Percentiles rank a stretch among this genome's conserved stretches.
phyloP scores from a whole-genome alignment of 37 sponge, comb jelly and placozoan genomes.

The Crambe crambe region DNA sequence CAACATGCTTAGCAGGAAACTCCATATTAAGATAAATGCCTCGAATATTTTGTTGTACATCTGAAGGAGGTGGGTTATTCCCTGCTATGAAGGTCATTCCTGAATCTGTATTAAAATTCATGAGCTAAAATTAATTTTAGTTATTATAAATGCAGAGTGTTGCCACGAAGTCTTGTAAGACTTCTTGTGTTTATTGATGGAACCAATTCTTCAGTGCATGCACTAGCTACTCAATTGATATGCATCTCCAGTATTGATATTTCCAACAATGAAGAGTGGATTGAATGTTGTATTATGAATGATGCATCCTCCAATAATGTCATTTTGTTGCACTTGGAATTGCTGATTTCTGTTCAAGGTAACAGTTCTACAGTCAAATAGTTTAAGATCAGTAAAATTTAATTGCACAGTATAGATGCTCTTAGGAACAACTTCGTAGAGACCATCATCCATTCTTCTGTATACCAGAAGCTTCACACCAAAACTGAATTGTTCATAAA shows the following conservation, averaged over 20 bases:
- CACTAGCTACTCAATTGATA: neutral
- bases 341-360: neutral
- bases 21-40: too few relatives aligned
- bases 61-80: too few relatives aligned
- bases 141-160: neutral
- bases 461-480: neutral
- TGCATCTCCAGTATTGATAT: neutral
- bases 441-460: neutral
- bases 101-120: too few relatives aligned
- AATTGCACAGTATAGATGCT: neutral
- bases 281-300: neutral
- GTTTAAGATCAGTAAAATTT: neutral
- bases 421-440: neutral
- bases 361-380: neutral
- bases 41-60: too few relatives aligned
- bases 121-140: too few relatives aligned
- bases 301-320: conserved; percentile 10
- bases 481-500: too few relatives aligned
- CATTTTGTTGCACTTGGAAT: conserved; percentile 6
- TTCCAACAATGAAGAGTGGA: neutral
- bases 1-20: too few relatives aligned
- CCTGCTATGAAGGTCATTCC: too few relatives aligned
- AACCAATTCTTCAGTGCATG: neutral
- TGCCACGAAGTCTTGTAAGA: neutral
- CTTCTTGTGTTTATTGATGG: neutral